phyloP scores from a whole-genome alignment of 1,140 invertebrate species.

The Wiebesia pumilae region DNA sequence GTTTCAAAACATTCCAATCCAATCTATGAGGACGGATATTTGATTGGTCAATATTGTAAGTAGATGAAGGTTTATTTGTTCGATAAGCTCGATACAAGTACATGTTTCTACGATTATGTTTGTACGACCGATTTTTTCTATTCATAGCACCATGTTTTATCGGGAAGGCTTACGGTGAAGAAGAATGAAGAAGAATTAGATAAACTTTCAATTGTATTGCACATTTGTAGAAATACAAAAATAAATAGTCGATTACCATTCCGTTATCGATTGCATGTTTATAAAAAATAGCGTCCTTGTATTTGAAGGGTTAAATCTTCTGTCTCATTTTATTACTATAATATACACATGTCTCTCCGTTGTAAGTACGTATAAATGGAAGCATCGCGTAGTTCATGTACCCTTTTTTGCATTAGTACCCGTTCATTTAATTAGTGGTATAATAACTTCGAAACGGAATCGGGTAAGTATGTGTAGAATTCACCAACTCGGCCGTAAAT shows the following conservation, averaged over 20 bases:
- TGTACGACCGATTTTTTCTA: constrained; percentile 20
- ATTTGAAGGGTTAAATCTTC: constrained; percentile 42
- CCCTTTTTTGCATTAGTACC: constrained; percentile 47
- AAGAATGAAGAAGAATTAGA: not conserved
- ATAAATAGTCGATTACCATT: constrained; percentile 51
- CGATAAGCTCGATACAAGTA: constrained; percentile 52
- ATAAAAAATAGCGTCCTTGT: constrained; percentile 45
- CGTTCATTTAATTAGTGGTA: constrained; percentile 41
- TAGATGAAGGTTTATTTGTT: constrained; percentile 44
- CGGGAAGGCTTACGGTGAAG: constrained; percentile 41
- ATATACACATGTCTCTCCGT: constrained; percentile 13
- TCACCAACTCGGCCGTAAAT: constrained; percentile 10
- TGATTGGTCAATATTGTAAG: constrained; percentile 52
- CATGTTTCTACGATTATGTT: constrained; percentile 43
- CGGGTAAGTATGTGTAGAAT: not conserved
- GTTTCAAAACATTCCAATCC: constrained; percentile 53
- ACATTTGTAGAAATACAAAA: constrained; percentile 51
- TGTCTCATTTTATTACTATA: constrained; percentile 43
- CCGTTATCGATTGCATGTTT: constrained; percentile 29
- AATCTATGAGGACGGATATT: constrained; percentile 50
- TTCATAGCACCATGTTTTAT: constrained; percentile 51
- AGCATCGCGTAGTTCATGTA: constrained; percentile 45
- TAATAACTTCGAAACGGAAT: constrained; percentile 36
- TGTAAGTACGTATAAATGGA: constrained; percentile 36
- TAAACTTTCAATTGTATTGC: constrained; percentile 52